Conservation (phyloP, 2,888 invertebrate genomes). For the Dicycla oo region DNA sequence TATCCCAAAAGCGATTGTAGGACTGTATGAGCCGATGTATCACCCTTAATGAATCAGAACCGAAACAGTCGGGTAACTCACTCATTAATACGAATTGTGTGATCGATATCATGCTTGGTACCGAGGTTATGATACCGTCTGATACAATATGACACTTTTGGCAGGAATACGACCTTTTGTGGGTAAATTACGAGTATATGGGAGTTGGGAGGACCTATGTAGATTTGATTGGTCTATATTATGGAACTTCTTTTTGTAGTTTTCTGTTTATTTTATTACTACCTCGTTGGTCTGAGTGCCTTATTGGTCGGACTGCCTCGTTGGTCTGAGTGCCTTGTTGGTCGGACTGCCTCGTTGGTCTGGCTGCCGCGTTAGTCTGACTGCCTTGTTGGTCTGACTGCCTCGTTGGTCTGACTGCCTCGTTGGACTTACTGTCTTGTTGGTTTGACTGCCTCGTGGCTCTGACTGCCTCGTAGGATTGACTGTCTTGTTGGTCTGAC, state of each 20-base stretch:
- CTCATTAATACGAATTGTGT: constrained; percentile 79
- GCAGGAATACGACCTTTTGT: constrained; percentile 19
- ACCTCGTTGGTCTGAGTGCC: too few species aligned
- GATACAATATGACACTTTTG: constrained; percentile 46
- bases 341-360: too few species aligned
- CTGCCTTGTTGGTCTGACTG: too few species aligned
- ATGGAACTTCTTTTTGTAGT: not conserved
- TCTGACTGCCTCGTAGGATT: too few species aligned
- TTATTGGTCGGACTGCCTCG: too few species aligned
- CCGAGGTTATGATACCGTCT: constrained; percentile 29
- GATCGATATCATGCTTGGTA: constrained; percentile 73
- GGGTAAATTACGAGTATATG: constrained; percentile 2
- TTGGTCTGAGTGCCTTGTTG: too few species aligned
- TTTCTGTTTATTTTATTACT: too few species aligned
- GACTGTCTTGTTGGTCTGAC: too few species aligned
- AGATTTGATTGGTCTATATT: constrained; percentile 19
- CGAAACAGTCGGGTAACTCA: constrained; percentile 75
- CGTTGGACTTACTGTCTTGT: too few species aligned
- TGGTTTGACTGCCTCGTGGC: too few species aligned
- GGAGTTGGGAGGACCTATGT: constrained; percentile 9
- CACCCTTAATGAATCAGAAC: constrained; percentile 84
- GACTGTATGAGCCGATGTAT: constrained; percentile 78
- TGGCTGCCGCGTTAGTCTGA: too few species aligned
- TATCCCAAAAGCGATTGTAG: constrained; percentile 56
- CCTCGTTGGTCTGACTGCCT: too few species aligned